Percentiles rank a stretch among this genome's conserved stretches.
Conservation (phyloP, 2,888 invertebrate species). For the Megaustenia siamemsis region DNA sequence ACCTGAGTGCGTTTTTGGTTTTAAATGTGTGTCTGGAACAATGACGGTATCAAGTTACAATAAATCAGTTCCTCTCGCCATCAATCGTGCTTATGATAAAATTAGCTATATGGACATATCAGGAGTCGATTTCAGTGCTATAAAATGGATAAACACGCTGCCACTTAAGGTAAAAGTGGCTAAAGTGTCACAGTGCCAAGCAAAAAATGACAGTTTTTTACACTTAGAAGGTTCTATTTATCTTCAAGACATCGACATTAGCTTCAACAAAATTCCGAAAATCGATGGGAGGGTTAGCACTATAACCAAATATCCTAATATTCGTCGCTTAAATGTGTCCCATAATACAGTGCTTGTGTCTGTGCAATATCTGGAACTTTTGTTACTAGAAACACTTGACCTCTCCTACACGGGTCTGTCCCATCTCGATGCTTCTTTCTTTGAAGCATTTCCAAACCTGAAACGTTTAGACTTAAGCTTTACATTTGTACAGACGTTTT, state of each 20-base stretch:
- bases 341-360: background rate
- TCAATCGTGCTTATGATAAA: background rate
- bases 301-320: background rate
- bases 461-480: too few species aligned
- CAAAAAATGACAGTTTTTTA: background rate
- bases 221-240: background rate
- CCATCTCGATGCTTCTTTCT: too few species aligned
- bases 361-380: background rate
- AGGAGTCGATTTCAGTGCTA: background rate
- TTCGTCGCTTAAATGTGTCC: background rate
- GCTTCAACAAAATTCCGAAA: background rate
- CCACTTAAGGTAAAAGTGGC: background rate
- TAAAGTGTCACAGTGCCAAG: background rate
- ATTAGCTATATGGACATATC: background rate
- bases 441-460: too few species aligned
- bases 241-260: background rate
- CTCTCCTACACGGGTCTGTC: slow-evolving; percentile 26
- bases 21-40: background rate
- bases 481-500: too few species aligned
- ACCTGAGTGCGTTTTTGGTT: background rate
- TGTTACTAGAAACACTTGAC: slow-evolving; percentile 1
- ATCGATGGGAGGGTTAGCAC: background rate
- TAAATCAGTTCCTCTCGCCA: background rate
- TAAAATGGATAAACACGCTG: background rate
- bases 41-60: slow-evolving; percentile 1